Evolutionary conservation across 1,140 invertebrate genomes (phyloP).

Genomic region (Drosophila sproati): DNA sequence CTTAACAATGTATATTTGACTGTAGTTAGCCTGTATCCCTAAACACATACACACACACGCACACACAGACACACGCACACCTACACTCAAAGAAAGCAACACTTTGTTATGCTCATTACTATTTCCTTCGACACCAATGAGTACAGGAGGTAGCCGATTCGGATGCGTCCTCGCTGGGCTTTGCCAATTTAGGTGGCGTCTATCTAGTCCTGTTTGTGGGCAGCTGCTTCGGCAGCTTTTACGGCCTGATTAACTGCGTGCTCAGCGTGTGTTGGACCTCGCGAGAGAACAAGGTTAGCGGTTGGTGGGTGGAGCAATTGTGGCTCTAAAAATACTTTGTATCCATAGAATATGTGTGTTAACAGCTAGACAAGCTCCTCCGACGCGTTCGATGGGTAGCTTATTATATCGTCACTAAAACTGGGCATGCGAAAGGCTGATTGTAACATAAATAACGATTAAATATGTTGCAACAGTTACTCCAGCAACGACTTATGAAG

Average conservation of each 20-base stretch:
- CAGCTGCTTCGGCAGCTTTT: slow-evolving; percentile 84
- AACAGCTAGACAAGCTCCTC: slow-evolving; percentile 18
- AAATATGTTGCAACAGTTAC: slow-evolving; percentile 21
- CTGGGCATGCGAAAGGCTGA: slow-evolving; percentile 44
- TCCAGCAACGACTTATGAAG: slow-evolving; percentile 37
- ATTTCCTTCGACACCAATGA: slow-evolving; percentile 31
- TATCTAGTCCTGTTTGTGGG: slow-evolving; percentile 94
- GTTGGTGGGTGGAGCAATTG: background rate
- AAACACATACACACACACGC: slow-evolving; percentile 23
- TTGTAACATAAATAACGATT: slow-evolving; percentile 52
- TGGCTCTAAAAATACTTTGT: slow-evolving; percentile 39
- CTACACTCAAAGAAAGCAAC: slow-evolving; percentile 5
- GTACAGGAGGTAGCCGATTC: slow-evolving; percentile 66
- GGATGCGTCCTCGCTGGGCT: slow-evolving; percentile 88
- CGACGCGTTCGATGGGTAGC: background rate
- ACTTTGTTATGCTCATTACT: slow-evolving; percentile 25
- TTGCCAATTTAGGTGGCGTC: slow-evolving; percentile 96
- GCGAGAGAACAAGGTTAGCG: slow-evolving; percentile 78
- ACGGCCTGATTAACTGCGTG: slow-evolving; percentile 77
- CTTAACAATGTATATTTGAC: slow-evolving; percentile 32
- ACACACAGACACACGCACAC: slow-evolving; percentile 17
- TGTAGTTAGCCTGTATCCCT: slow-evolving; percentile 42
- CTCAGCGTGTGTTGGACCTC: slow-evolving; percentile 65
- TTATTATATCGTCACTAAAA: slow-evolving; percentile 61
- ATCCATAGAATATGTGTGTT: slow-evolving; percentile 20